Evolutionary conservation across 2,113 vertebrate genomes (phyloP).

Genomic region (Oreochromis spilurus): DNA sequence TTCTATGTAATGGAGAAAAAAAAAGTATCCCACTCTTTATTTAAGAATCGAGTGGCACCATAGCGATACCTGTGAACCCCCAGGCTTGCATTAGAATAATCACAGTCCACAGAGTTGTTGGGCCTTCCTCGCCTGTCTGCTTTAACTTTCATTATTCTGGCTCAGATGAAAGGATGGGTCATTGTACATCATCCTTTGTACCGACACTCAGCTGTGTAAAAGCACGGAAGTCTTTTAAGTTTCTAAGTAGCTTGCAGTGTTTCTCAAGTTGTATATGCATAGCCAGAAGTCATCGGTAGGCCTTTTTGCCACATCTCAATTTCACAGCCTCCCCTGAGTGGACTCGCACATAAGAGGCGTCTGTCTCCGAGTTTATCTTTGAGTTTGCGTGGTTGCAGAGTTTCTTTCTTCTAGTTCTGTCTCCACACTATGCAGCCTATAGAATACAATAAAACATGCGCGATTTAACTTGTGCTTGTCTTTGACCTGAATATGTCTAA

Average conservation of each 20-base stretch:
- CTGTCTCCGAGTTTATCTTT: background rate
- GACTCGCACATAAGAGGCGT: background rate
- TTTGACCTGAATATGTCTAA: background rate
- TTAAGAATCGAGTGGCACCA: background rate
- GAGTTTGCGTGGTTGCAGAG: background rate
- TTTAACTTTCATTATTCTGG: constrained; percentile 45
- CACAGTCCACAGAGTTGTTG: background rate
- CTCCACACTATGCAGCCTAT: background rate
- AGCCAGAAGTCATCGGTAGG: constrained; percentile 17
- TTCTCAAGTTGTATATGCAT: constrained; percentile 44
- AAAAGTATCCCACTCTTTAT: background rate
- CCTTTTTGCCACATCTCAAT: constrained; percentile 9
- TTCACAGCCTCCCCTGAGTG: background rate
- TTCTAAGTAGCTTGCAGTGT: constrained; percentile 2
- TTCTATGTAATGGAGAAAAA: background rate
- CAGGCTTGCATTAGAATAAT: constrained; percentile 16
- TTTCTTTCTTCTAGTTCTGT: background rate
- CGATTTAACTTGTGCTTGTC: background rate
- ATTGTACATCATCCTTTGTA: constrained; percentile 40
- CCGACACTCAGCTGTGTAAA: constrained; percentile 34
- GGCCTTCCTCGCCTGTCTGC: background rate
- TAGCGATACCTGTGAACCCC: background rate
- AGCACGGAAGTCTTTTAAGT: constrained; percentile 36
- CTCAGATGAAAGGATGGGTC: constrained; percentile 55
- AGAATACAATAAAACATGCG: background rate